Evolutionary conservation across 2,888 invertebrate genomes (phyloP).

Genomic region (Geophilus truncorum): DNA sequence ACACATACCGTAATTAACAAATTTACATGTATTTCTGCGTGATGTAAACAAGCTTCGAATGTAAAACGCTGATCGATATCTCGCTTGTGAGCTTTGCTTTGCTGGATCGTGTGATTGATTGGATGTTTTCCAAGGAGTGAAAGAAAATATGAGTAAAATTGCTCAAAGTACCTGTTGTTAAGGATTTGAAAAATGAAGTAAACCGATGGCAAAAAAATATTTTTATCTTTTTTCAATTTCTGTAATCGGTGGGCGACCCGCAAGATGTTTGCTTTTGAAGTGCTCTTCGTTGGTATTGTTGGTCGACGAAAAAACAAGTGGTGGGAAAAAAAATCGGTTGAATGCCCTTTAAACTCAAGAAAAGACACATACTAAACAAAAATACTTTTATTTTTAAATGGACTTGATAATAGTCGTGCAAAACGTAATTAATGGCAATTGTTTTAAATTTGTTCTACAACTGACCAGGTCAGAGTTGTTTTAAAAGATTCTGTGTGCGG

Average conservation of each 20-base stretch:
- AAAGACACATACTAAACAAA: too few species aligned
- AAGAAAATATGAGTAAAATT: not conserved
- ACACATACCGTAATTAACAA: not conserved
- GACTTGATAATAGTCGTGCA: too few species aligned
- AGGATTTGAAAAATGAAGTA: not conserved
- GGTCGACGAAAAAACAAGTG: too few species aligned
- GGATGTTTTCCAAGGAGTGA: not conserved
- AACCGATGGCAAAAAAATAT: not conserved
- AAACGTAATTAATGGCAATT: too few species aligned
- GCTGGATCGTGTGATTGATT: not conserved
- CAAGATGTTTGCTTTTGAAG: not conserved
- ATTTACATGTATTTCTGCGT: too few species aligned
- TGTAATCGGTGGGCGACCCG: not conserved
- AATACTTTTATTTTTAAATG: too few species aligned
- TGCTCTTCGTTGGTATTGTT: not conserved
- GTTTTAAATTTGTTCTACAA: not conserved
- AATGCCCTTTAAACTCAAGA: too few species aligned
- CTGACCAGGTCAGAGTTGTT: not conserved
- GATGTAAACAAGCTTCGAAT: not conserved
- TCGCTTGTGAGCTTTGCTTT: not conserved
- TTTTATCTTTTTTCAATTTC: not conserved
- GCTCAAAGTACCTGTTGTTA: not conserved
- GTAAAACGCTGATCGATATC: not conserved
- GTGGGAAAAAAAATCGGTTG: too few species aligned
- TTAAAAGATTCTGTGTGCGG: not conserved